Evolutionary conservation across 2,888 invertebrate genomes (phyloP), one percentile per base, ranked within the genome.

Genomic region (Acanthoscelides obtectus): DNA sequence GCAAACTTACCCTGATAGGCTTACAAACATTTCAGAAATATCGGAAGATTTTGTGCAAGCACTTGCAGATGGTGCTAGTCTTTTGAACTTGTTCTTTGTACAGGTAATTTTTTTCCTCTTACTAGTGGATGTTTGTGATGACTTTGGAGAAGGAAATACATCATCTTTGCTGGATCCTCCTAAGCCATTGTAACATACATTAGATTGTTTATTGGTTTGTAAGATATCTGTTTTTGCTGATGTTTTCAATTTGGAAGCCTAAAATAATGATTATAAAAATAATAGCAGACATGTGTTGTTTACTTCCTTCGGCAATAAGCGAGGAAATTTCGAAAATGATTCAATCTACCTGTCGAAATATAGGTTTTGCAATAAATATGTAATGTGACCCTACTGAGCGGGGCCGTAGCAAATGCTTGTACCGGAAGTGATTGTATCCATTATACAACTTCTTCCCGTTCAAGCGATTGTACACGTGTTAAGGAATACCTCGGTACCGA

Each of bases 161-260:
- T 89, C 88, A 3, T 85, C 80, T 79, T 87, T 89, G 0, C 87
- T 88, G 76, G 88, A 88, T 0, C 89, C 89, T 0, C 89, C 90
- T 8, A 89, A 78, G 0, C 89, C 89, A 75, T 89, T 87, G 70
- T 88, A 89, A 27, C 69, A 72, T 19, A 79, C 74, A 2, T 78
- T 78, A n/a, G n/a, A 20, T 21, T 66, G 8, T 2, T 22, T 66
- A 66, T 20, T 20, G 3, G 65, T 25, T 12, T 45, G 5, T 17
- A 45, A 12, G 3, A 45, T 6, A 45, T 45, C 45, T 12, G 5
- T 6, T 45, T 45, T 3, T 45, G 5, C 12, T 45, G 45, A 45
- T 3, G 45, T 12, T 45, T 45, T 45, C 6, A 45, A 17, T 12
- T 12, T 45, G 17, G 45, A 12, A 45, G 17, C 8, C 45, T 45